Evolutionary conservation across 2,888 invertebrate genomes (phyloP).

Genomic region (Tromatobia lineatoria): DNA sequence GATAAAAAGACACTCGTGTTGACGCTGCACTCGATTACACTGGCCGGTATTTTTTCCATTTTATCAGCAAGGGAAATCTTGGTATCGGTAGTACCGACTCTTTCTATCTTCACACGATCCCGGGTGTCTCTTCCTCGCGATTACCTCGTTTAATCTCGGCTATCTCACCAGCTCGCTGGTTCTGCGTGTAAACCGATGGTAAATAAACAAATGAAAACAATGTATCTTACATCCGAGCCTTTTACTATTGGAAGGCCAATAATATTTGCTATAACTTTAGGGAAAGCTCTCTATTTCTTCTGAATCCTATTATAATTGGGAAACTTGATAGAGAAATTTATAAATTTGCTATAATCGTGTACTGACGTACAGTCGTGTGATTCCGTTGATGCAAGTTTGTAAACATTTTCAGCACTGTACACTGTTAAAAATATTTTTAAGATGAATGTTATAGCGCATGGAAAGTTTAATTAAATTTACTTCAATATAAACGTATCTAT

Average conservation of each 20-base stretch:
- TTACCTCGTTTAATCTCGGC: slow-evolving; percentile 12
- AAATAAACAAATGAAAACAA: slow-evolving; percentile 46
- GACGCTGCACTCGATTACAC: slow-evolving; percentile 80
- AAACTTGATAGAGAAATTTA: too few relatives aligned
- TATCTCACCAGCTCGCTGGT: slow-evolving; percentile 33
- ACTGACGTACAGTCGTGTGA: too few relatives aligned
- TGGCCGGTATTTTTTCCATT: slow-evolving; percentile 68
- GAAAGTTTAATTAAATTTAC: too few relatives aligned
- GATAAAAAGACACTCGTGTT: slow-evolving; percentile 80
- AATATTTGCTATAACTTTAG: too few relatives aligned
- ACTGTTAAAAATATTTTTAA: too few relatives aligned
- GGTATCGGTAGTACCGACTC: slow-evolving; percentile 67
- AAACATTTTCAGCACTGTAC: too few relatives aligned
- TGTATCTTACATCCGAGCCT: not conserved
- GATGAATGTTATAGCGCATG: too few relatives aligned
- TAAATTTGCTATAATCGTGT: too few relatives aligned
- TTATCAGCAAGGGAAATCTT: slow-evolving; percentile 72
- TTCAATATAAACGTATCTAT: too few relatives aligned
- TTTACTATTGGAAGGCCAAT: not conserved
- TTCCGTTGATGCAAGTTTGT: too few relatives aligned
- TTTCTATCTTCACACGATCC: slow-evolving; percentile 70
- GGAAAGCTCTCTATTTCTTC: too few relatives aligned
- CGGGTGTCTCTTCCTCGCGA: slow-evolving; percentile 66
- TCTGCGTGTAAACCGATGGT: slow-evolving; percentile 44
- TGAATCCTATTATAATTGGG: too few relatives aligned